These are phyloP conservation scores for Monochamus alternatus DNA, from an alignment of 2,888 invertebrate genomes.

Conservation along the genomic window DNA sequence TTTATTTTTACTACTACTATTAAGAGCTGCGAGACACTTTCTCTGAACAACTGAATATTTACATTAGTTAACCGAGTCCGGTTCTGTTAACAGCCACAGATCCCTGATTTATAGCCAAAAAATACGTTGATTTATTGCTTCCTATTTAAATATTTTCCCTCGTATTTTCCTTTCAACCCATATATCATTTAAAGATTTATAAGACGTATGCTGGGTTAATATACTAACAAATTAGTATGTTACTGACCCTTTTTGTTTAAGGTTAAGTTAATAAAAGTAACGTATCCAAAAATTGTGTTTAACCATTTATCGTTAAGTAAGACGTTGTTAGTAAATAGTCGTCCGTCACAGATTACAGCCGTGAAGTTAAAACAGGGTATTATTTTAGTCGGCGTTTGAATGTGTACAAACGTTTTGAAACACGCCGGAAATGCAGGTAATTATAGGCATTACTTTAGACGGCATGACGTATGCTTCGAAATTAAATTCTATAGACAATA, in stretches of 20 bases:
- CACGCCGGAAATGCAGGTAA: conserved; percentile 22
- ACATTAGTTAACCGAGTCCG: too few relatives aligned
- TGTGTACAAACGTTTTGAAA: conserved; percentile 23
- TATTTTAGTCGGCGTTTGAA: conserved; percentile 20
- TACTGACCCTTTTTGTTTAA: conserved; percentile 13
- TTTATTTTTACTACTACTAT: too few relatives aligned
- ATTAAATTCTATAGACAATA: conserved; percentile 19
- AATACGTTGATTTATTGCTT: too few relatives aligned
- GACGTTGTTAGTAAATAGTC: conserved; percentile 23
- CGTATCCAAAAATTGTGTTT: conserved; percentile 7
- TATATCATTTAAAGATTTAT: too few relatives aligned
- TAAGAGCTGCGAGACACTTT: too few relatives aligned
- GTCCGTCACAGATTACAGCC: conserved; percentile 18
- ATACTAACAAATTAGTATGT: background rate
- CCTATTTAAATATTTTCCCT: too few relatives aligned
- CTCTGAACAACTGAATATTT: too few relatives aligned
- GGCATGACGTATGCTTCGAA: conserved; percentile 13
- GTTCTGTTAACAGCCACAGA: too few relatives aligned
- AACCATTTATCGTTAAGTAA: conserved; percentile 9
- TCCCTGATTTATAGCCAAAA: too few relatives aligned
- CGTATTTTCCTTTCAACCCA: too few relatives aligned
- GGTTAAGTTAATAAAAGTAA: background rate
- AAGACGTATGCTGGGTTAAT: too few relatives aligned
- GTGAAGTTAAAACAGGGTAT: conserved; percentile 17
- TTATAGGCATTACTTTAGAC: conserved; percentile 18